Evolutionary conservation across 2,113 vertebrate genomes (phyloP).

Genomic region (Candoia aspera): DNA sequence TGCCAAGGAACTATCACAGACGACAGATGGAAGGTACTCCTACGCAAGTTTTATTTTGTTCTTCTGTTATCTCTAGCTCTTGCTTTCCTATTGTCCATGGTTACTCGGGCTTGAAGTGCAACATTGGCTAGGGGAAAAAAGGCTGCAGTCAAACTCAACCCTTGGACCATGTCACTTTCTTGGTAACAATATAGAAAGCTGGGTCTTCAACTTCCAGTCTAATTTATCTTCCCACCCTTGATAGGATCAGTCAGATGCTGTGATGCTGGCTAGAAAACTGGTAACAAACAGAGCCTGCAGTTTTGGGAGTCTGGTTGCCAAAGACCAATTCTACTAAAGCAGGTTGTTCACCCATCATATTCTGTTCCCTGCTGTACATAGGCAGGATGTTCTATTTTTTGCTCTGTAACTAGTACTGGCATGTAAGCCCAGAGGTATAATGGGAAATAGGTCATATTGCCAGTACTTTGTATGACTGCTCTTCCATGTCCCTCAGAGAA

Average conservation of each 20-base stretch:
- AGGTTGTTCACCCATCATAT: neutral
- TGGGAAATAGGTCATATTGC: neutral
- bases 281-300: neutral
- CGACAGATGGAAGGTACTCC: slow-evolving; percentile 1
- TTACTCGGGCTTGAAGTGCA: neutral
- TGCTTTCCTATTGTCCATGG: neutral
- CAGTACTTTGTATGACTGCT: neutral
- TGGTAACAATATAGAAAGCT: neutral
- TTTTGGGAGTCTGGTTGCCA: neutral
- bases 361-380: neutral
- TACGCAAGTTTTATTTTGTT: neutral
- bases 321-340: neutral
- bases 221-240: neutral
- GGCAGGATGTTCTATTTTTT: neutral
- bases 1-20: neutral
- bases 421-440: neutral
- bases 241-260: neutral
- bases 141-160: neutral
- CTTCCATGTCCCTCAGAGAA: neutral
- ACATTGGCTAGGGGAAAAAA: neutral
- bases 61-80: slow-evolving; percentile 12
- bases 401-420: neutral
- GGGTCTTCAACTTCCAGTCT: neutral
- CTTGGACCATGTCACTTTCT: neutral
- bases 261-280: neutral